A percentile compares a stretch with the other conserved stretches of the same genome.
These are phyloP conservation scores for Myripristis jacobus DNA, from an alignment of 2,797 vertebrate genomes.

Conservation along the genomic window DNA sequence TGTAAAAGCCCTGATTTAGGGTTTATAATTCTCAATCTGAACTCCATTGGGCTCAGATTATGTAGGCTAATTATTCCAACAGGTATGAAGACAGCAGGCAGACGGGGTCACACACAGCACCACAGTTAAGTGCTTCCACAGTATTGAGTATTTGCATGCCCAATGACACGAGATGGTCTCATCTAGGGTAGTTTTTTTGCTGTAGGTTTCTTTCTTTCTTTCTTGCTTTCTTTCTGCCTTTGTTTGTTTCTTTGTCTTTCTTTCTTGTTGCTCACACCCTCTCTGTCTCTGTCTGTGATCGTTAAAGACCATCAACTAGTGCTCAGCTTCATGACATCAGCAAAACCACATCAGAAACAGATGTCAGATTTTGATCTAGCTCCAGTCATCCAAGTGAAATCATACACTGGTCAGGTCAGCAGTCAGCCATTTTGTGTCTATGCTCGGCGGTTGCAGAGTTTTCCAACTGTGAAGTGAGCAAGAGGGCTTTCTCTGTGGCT, in stretches of 20 bases:
- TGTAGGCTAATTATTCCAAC: no score
- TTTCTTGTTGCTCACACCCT: background rate
- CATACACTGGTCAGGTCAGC: background rate
- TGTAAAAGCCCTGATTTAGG: no score
- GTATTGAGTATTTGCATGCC: no score
- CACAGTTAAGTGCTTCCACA: no score
- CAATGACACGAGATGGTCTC: no score
- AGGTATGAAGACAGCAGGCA: no score
- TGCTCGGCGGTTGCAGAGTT: conserved; percentile 9
- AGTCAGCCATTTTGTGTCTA: conserved; percentile 18
- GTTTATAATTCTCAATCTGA: no score
- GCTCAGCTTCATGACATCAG: background rate
- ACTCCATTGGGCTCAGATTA: no score
- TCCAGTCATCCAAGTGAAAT: background rate
- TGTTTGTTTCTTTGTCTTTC: background rate
- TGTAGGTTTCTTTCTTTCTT: conserved; percentile 11
- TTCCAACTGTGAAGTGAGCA: conserved; percentile 52
- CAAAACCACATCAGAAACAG: background rate
- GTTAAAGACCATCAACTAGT: no score
- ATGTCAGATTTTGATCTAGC: background rate
- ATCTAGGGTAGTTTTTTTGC: no score
- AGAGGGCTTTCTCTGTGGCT: conserved; percentile 33
- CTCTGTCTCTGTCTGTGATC: background rate
- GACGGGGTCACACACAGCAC: no score
- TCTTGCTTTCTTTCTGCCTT: background rate